phyloP scores from a whole-genome alignment of 2,113 vertebrate species.

The Oenanthe oenanthe region DNA sequence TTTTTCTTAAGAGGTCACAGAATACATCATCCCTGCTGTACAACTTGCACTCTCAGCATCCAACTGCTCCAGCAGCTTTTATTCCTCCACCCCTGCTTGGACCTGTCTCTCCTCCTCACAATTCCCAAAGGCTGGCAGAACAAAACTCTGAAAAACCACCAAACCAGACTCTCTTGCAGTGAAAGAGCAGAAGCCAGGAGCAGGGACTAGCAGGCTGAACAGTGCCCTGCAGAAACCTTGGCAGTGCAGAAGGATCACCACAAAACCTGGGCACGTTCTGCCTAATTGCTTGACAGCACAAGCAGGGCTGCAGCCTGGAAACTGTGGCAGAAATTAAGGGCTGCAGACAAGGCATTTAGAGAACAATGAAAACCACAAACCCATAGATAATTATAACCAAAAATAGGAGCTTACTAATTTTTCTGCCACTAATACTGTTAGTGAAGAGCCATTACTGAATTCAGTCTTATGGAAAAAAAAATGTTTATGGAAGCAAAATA shows the following conservation, averaged over 20 bases:
- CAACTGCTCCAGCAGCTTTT: not conserved
- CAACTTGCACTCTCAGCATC: not conserved
- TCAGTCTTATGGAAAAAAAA: not conserved
- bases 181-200: not conserved
- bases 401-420: not conserved
- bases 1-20: not conserved
- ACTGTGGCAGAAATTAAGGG: not conserved
- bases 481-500: not conserved
- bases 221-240: not conserved
- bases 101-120: not conserved
- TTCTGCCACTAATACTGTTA: not conserved
- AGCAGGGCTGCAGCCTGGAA: not conserved
- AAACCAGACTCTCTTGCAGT: accelerated
- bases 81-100: not conserved
- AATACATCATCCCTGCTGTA: not conserved
- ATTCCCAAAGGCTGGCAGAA: not conserved
- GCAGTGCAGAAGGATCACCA: not conserved
- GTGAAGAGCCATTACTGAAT: not conserved
- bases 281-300: not conserved
- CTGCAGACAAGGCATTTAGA: not conserved
- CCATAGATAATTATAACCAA: not conserved
- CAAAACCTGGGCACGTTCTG: not conserved
- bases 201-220: not conserved
- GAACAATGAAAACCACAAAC: not conserved
- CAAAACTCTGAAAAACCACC: not conserved